Percentiles rank a stretch among this genome's conserved stretches.
These are phyloP conservation scores for Phaethornis superciliosus DNA, from an alignment of 2,113 vertebrate species.

Conservation along the genomic window DNA sequence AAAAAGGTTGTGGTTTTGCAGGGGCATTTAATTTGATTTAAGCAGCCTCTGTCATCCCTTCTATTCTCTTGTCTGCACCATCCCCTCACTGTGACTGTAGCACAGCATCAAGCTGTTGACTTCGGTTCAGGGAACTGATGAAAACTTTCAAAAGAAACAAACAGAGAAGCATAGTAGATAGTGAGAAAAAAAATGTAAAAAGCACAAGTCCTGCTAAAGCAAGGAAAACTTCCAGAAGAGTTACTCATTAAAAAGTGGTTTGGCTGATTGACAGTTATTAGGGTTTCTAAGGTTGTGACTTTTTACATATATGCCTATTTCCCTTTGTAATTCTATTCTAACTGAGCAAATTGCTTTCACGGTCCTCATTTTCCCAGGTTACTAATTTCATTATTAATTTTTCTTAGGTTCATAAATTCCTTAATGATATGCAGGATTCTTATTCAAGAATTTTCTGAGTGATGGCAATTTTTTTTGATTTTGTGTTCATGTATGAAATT, in stretches of 20 bases:
- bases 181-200: background rate
- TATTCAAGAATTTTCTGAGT: background rate
- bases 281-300: background rate
- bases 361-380: background rate
- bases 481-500: background rate
- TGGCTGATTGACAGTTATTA: background rate
- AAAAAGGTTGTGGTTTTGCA: background rate
- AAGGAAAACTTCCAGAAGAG: background rate
- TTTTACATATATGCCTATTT: background rate
- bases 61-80: background rate
- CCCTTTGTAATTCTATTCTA: background rate
- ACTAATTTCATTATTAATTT: conserved; percentile 10
- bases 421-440: background rate
- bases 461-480: background rate
- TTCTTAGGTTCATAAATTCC: background rate
- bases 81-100: background rate
- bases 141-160: background rate
- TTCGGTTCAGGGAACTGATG: background rate
- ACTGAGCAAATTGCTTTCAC: background rate
- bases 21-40: background rate
- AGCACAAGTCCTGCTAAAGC: background rate
- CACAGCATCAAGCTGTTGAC: background rate
- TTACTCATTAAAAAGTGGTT: background rate
- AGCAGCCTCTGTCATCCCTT: background rate
- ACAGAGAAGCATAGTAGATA: background rate